Conservation (phyloP, 2,797 vertebrate genomes). For the Bryconaethiops microstoma region DNA sequence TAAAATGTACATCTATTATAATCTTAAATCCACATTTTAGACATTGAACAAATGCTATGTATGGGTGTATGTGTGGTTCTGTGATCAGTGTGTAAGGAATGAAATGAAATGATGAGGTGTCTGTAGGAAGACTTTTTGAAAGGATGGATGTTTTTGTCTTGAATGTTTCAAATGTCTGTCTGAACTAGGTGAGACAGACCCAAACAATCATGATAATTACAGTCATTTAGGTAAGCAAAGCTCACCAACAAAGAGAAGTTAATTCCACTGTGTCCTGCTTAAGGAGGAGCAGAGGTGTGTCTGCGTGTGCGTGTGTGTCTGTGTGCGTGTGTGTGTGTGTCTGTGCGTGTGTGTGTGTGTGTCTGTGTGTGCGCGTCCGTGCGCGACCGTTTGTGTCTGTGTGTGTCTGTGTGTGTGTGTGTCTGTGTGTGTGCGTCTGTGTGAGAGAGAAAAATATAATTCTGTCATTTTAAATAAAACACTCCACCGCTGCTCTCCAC, state of each 20-base stretch:
- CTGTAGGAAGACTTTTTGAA: constrained; percentile 52
- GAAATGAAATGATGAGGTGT: constrained; percentile 49
- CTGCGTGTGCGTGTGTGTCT: constrained; percentile 1
- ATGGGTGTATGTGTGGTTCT: constrained; percentile 25
- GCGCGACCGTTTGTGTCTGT: too few relatives aligned
- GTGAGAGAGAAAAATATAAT: neutral
- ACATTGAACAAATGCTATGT: constrained; percentile 23
- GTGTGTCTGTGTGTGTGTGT: constrained; percentile 13
- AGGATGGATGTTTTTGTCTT: constrained; percentile 30
- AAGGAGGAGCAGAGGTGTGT: constrained; percentile 22
- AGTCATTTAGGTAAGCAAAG: constrained; percentile 49
- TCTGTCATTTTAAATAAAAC: constrained; percentile 35
- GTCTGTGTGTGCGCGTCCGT: too few relatives aligned
- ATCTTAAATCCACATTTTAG: neutral
- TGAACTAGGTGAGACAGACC: constrained; percentile 54
- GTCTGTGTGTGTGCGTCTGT: constrained; percentile 8
- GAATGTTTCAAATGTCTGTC: constrained; percentile 27
- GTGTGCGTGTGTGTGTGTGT: too few relatives aligned
- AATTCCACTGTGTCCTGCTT: constrained; percentile 50
- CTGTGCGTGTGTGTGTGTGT: too few relatives aligned
- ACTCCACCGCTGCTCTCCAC: constrained; percentile 5
- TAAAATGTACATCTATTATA: neutral
- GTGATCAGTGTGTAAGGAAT: constrained; percentile 46
- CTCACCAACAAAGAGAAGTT: constrained; percentile 42
- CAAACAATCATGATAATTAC: constrained; percentile 66